Percentiles rank a stretch among this genome's conserved stretches.
Evolutionary conservation across 2,113 vertebrate species (phyloP).

Genomic region (Nycticorax nycticorax): DNA sequence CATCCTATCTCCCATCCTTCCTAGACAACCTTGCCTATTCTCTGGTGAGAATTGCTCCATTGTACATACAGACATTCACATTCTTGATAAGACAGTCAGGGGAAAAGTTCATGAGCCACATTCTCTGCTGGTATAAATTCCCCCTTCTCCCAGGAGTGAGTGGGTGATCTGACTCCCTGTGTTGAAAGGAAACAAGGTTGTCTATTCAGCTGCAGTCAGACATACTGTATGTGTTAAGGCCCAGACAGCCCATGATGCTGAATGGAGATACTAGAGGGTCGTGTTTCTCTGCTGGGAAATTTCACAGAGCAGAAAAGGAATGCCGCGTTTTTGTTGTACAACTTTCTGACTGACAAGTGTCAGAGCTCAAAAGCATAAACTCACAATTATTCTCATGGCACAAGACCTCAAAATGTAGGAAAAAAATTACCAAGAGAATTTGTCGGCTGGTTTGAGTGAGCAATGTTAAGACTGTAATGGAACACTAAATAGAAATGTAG

Average conservation of each 20-base stretch:
- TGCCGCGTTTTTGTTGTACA: not conserved
- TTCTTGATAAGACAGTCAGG: not conserved
- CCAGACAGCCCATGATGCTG: conserved; percentile 9
- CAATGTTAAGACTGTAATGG: not conserved
- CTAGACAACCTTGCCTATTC: not conserved
- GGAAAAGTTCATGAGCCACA: not conserved
- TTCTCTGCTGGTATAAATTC: conserved; percentile 7
- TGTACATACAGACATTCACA: not conserved
- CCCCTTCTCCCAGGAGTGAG: not conserved
- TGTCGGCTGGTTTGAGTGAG: not conserved
- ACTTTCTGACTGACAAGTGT: not conserved
- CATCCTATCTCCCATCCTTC: not conserved
- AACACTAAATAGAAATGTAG: not conserved
- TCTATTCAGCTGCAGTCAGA: conserved; percentile 49
- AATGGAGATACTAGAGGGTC: conserved; percentile 24
- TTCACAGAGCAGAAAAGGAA: conserved; percentile 1
- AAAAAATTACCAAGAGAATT: not conserved
- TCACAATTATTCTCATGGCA: not conserved
- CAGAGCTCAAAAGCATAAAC: not conserved
- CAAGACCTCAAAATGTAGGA: not conserved
- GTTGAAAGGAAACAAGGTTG: conserved; percentile 50
- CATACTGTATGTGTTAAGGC: not conserved
- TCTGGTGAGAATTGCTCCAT: not conserved
- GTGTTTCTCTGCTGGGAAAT: conserved; percentile 38
- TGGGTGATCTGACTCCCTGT: conserved; percentile 4